Evolutionary conservation across 2,797 vertebrate species (phyloP).

Genomic region (Gymnoscopelus microlampas): DNA sequence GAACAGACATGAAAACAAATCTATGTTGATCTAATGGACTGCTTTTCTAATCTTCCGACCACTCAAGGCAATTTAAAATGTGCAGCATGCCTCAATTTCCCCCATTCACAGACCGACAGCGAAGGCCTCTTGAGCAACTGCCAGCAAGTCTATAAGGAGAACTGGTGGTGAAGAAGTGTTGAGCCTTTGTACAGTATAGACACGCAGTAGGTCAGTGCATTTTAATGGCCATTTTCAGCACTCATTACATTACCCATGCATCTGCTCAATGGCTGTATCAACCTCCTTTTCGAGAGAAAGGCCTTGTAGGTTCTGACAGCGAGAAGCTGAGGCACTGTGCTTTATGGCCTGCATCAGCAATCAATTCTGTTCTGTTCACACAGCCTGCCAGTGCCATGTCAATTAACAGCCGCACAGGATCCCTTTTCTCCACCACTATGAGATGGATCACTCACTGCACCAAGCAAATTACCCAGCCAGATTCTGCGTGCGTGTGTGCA

Average conservation of each 20-base stretch:
- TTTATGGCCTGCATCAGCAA: conserved; percentile 62
- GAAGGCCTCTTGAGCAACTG: no score
- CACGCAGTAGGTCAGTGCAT: neutral
- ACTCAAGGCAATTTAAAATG: no score
- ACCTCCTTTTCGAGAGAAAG: conserved; percentile 49
- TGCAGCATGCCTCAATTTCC: no score
- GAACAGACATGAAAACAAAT: neutral
- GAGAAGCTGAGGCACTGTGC: conserved; percentile 47
- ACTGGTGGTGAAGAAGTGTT: no score
- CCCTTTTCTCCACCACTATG: conserved; percentile 11
- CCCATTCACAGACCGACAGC: no score
- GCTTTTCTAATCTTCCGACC: no score
- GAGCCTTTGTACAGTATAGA: neutral
- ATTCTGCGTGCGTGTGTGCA: neutral
- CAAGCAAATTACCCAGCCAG: conserved; percentile 34
- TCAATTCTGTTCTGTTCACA: conserved; percentile 58
- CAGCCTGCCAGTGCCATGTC: conserved; percentile 50
- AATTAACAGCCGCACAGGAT: conserved; percentile 45
- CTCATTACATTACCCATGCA: conserved; percentile 38
- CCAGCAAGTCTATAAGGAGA: neutral
- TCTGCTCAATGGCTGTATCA: conserved; percentile 41
- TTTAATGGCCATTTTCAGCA: conserved; percentile 16
- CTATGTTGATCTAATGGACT: neutral
- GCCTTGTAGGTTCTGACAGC: conserved; percentile 55
- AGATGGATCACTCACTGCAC: conserved; percentile 44